Base-by-base conservation (phyloP, 2,797 vertebrate species). In the Mus spretus region DNA sequence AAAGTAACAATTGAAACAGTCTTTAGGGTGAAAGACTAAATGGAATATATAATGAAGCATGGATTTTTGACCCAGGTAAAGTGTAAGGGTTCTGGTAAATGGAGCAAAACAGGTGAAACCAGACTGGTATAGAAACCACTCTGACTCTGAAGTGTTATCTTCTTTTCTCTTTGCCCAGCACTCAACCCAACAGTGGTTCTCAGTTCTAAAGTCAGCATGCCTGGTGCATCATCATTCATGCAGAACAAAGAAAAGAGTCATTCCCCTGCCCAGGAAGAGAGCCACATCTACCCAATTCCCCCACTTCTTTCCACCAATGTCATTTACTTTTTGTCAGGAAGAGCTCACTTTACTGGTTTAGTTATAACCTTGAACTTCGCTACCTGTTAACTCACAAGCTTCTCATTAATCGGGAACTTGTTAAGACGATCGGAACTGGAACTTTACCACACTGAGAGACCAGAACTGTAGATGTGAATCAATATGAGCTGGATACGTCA, bases 321-420 rank as follows among this genome's bases (percentile, higher is more conserved):
- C 67, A 63, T 92, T 47, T 74, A 65, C 63, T 82, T 92, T 37
- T 17, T 77, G 75, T 90, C 82, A 79, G 59, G 34, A 97, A 34
- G 75, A 81, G 65, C 91, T 94, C 31, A 44, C 47, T 59, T 70
- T 84, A 53, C 75, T 75, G 17, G 81, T 85, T 89, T 74, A 83
- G 57, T 92, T 87, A 87, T 9, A 80, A 95, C 65, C 59, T 91
- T 92, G n/a, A 65, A 84, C 92, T 89, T 84, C 63, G 80, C 72
- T 7, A 91, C 31, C 70, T 26, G 75, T 89, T 96, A 96, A 84
- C 80, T 92, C 85, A 92, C 70, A 91, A 34, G 86, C 34, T 95
- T 94, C n/a, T 61, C 57, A 88, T 96, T 94, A 94, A 65, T 92
- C 78, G 89, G 14, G 53, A 89, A 47, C 85, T 95, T 91, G 59